Evolutionary conservation across 2,113 vertebrate species (phyloP).

Genomic region (Egretta garzetta): DNA sequence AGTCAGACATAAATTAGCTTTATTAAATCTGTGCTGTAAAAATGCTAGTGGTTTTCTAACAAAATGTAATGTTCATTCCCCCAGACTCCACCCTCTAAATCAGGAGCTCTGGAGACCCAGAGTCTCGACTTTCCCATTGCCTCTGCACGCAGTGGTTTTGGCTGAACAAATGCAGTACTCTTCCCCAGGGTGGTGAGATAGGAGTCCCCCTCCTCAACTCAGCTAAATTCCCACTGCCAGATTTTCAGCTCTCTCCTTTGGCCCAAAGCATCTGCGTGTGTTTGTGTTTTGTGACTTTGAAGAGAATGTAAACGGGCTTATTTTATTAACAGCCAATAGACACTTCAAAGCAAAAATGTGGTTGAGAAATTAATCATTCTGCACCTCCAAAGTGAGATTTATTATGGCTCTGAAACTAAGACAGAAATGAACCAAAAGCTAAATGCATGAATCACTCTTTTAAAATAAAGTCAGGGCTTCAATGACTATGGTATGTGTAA

Average conservation of each 20-base stretch:
- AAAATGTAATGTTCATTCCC: neutral
- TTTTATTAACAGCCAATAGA: slow-evolving; percentile 31
- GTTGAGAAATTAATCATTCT: slow-evolving; percentile 61
- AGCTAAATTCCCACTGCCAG: neutral
- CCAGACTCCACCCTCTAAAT: neutral
- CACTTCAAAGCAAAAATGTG: slow-evolving; percentile 62
- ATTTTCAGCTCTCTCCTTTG: neutral
- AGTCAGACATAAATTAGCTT: neutral
- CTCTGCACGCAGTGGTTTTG: accelerated
- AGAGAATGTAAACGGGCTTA: neutral
- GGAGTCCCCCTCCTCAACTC: neutral
- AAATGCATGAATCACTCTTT: slow-evolving; percentile 41
- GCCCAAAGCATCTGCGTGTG: neutral
- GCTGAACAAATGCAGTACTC: neutral
- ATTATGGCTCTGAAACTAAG: neutral
- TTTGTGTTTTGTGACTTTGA: slow-evolving; percentile 34
- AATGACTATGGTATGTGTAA: neutral
- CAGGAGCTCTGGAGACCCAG: neutral
- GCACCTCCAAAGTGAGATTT: slow-evolving; percentile 26
- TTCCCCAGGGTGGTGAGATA: neutral
- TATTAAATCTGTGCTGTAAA: slow-evolving; percentile 8
- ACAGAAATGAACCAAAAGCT: slow-evolving; percentile 45
- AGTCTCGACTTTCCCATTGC: neutral
- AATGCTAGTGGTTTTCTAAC: neutral
- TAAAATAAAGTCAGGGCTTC: slow-evolving; percentile 51